Percentiles rank a stretch among this genome's conserved stretches.
These are phyloP conservation scores for Propithecus coquereli DNA, from an alignment of 2,113 vertebrate species.

Conservation along the genomic window DNA sequence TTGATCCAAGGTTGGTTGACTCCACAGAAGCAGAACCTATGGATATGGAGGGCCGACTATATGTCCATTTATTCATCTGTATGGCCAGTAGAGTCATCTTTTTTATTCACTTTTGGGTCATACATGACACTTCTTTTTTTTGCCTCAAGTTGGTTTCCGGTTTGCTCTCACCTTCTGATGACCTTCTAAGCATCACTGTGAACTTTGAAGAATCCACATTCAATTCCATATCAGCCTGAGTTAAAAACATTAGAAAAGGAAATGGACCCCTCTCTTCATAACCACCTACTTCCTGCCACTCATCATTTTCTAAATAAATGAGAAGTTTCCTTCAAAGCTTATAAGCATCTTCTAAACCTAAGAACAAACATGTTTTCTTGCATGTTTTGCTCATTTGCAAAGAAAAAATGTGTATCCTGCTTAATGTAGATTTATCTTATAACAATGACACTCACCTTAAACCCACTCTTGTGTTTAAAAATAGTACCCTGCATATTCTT, in stretches of 20 bases:
- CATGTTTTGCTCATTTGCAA: conserved; percentile 5
- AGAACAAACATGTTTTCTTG: conserved; percentile 9
- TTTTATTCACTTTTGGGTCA: background rate
- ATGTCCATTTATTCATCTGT: background rate
- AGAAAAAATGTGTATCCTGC: background rate
- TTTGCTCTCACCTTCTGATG: background rate
- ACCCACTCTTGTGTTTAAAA: background rate
- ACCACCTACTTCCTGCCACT: background rate
- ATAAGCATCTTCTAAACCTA: background rate
- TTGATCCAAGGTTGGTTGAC: background rate
- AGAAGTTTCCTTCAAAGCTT: conserved; percentile 21
- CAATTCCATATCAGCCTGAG: background rate
- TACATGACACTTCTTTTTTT: background rate
- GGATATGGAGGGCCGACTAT: background rate
- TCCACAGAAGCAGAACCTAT: background rate
- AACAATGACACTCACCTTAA: background rate
- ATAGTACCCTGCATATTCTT: background rate
- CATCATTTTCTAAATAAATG: conserved; percentile 28
- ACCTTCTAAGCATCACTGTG: background rate
- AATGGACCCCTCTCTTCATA: background rate
- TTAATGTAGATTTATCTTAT: conserved; percentile 11
- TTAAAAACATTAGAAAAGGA: conserved; percentile 2
- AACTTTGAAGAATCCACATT: background rate
- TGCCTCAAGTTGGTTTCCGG: background rate
- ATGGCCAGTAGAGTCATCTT: background rate